Base-by-base conservation (phyloP, 2,797 vertebrate species). In the Premnoplex brunnescens region DNA sequence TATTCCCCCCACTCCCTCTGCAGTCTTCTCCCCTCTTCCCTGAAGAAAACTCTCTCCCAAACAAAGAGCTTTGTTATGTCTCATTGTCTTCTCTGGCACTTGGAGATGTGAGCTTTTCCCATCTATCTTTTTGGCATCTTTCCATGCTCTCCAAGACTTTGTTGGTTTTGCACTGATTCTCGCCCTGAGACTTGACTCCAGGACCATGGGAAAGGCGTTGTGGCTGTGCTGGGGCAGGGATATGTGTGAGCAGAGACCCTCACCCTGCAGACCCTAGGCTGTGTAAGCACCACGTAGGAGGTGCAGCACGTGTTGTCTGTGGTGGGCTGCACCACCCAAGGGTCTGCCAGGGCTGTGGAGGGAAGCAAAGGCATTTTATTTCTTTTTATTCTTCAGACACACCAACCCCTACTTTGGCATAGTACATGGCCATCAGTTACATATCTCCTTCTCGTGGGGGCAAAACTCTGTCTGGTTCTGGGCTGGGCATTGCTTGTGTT, bases 51-150 rank as follows among this genome's bases (percentile, higher is more conserved):
- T 85, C 71, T 34, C 27, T 92, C 89, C 81, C 89, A 77, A 78
- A 77, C 56, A 63, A 58, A 30, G 20, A 62, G 62, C 72, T 93
- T 94, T 95, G 91, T 95, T 96, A 3, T 95, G 91, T 96, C 95
- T 96, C 93, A 21, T 93, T 88, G 95, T 95, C 91, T 83, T 44
- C 89, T 89, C 95, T 78, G 91, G 93, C 89, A 20, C 85, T 88
- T 55, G 85, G 66, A 91, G 69, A 43, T 14, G 54, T 0, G 44
- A 93, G 82, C 36, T 88, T 77, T 96, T 75, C 94, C 93, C 93
- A 28, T 85, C 93, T 49, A 17, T 94, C 75, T 64, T 78, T 56
- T 9, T 95, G 96, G 95, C 91, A 15, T 21, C 75, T 12, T 24
- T 83, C 95, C 91, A 30, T 0, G 0, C 41, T 88, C 73, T 78